Conservation (phyloP, 2,113 vertebrate genomes). For the Anthoscopus minutus region DNA sequence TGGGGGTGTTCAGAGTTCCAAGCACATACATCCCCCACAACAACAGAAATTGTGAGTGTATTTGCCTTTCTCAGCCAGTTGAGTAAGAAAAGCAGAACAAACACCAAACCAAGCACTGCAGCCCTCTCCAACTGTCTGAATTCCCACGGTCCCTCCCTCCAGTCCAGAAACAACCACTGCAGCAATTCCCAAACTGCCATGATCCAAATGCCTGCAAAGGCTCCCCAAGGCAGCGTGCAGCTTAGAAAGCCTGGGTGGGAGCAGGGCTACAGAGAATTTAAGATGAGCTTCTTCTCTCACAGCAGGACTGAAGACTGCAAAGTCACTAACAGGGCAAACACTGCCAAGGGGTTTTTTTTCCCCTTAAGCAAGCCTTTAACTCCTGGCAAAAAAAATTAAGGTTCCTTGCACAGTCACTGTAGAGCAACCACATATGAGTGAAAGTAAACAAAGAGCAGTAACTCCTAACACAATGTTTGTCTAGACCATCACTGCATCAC, state of each 20-base stretch:
- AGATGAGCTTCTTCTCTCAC: neutral
- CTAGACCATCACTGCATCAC: neutral
- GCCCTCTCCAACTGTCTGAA: neutral
- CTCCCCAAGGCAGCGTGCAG: fast-evolving
- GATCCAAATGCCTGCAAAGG: neutral
- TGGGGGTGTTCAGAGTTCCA: neutral
- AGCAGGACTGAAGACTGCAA: neutral
- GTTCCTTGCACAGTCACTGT: neutral
- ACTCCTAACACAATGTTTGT: neutral
- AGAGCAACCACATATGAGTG: neutral
- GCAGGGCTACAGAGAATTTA: neutral
- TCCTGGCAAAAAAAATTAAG: neutral
- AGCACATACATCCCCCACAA: neutral
- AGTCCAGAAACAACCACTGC: neutral
- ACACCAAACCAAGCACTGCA: neutral
- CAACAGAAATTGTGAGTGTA: neutral
- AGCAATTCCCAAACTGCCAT: neutral
- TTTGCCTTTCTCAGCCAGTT: neutral
- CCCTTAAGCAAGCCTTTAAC: neutral
- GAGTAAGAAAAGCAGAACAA: neutral
- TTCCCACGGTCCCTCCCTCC: neutral
- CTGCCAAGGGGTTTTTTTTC: neutral
- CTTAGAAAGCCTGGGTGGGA: neutral
- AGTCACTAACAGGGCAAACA: neutral
- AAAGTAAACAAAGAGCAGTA: constrained; percentile 18